phyloP scores from a whole-genome alignment of 2,797 vertebrate species.

The Cuculus canorus region DNA sequence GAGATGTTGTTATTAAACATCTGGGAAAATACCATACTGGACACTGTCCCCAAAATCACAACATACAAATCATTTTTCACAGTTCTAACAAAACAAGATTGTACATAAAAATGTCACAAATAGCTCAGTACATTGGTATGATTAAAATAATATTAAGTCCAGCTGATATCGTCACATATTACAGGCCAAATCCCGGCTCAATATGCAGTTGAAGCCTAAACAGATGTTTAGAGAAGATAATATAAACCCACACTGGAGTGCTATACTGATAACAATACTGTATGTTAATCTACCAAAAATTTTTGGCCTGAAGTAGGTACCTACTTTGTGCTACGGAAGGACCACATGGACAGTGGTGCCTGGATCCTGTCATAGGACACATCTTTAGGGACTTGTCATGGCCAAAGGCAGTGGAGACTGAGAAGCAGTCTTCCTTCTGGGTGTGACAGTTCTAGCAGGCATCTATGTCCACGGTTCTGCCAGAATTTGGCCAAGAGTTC shows the following conservation, averaged over 20 bases:
- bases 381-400: neutral
- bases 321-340: neutral
- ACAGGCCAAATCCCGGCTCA: constrained; percentile 50
- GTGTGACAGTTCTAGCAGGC: neutral
- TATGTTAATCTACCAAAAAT: neutral
- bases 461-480: neutral
- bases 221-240: neutral
- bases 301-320: neutral
- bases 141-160: constrained; percentile 56
- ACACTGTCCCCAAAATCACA: constrained; percentile 50
- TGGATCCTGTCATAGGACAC: neutral
- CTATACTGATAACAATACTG: neutral
- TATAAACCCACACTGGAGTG: neutral
- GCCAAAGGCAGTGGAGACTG: neutral
- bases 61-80: constrained; percentile 63
- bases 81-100: constrained; percentile 56
- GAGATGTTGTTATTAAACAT: constrained; percentile 7
- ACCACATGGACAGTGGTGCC: neutral
- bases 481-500: constrained; percentile 46
- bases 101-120: constrained; percentile 48
- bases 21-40: neutral
- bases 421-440: neutral
- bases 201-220: neutral
- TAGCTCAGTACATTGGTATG: constrained; percentile 19
- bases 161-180: constrained; percentile 31